These are phyloP conservation scores for Scrobipalpa atriplicella DNA, from an alignment of 2,888 invertebrate species.

Conservation along the genomic window DNA sequence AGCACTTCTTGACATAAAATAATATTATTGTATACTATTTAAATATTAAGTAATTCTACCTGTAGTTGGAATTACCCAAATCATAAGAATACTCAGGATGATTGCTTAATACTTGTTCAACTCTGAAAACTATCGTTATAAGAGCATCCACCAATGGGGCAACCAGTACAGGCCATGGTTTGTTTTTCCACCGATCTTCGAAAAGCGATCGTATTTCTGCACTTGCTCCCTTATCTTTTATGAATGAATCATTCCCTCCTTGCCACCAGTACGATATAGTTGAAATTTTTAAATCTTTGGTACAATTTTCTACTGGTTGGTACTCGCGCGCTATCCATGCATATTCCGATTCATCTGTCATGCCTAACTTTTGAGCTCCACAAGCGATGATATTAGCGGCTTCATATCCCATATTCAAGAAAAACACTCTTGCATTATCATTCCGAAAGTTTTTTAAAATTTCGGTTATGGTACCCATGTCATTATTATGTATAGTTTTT, in stretches of 20 bases:
- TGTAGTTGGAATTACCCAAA: conserved; percentile 25
- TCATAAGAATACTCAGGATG: conserved; percentile 33
- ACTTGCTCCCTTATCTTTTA: background rate
- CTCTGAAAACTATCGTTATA: conserved; percentile 35
- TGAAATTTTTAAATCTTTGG: conserved; percentile 35
- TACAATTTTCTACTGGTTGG: background rate
- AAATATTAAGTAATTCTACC: background rate
- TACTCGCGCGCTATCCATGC: conserved; percentile 59
- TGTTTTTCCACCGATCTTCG: background rate
- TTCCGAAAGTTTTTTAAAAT: conserved; percentile 34
- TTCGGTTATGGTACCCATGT: background rate
- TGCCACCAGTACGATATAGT: conserved; percentile 45
- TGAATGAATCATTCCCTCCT: conserved; percentile 25
- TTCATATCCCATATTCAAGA: conserved; percentile 88
- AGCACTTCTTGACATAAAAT: too few species aligned
- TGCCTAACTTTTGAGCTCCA: conserved; percentile 56
- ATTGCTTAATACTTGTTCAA: conserved; percentile 23
- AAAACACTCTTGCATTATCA: conserved; percentile 87
- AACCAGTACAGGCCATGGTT: conserved; percentile 39
- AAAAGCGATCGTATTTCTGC: background rate
- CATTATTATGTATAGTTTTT: background rate
- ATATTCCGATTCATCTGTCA: conserved; percentile 71
- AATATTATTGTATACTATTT: too few species aligned
- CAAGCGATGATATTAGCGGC: conserved; percentile 87
- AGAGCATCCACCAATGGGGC: conserved; percentile 43